phyloP scores from a whole-genome alignment of 2,113 vertebrate genomes.

The Ictalurus furcatus region DNA sequence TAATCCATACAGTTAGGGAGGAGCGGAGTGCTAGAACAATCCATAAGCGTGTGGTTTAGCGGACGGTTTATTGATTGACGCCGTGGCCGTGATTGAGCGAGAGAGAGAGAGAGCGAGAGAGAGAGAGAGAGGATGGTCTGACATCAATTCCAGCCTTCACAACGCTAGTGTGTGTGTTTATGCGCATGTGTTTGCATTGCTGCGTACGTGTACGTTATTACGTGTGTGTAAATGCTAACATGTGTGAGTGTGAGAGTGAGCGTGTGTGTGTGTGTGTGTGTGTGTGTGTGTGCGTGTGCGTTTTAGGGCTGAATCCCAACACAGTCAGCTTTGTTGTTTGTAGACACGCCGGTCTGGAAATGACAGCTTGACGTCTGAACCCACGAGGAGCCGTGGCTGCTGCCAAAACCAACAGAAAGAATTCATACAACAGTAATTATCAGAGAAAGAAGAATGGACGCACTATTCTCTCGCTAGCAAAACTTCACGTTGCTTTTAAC shows the following conservation, averaged over 20 bases:
- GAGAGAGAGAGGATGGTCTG: not conserved
- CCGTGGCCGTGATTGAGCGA: slow-evolving; percentile 5
- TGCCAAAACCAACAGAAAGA: slow-evolving; percentile 52
- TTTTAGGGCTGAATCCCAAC: slow-evolving; percentile 9
- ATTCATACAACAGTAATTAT: slow-evolving; percentile 45
- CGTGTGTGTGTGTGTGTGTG: slow-evolving; percentile 19
- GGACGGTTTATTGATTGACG: slow-evolving; percentile 37
- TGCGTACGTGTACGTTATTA: not conserved
- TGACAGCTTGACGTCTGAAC: slow-evolving; percentile 47
- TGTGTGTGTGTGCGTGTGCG: not conserved
- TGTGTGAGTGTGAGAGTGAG: slow-evolving; percentile 13
- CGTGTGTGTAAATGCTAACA: not conserved
- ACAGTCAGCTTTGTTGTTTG: slow-evolving; percentile 38
- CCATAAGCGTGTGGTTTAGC: slow-evolving; percentile 20
- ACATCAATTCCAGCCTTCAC: not conserved
- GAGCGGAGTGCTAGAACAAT: not conserved
- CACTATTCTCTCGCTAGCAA: slow-evolving; percentile 25
- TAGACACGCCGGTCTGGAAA: slow-evolving; percentile 47
- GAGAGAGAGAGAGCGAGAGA: not conserved
- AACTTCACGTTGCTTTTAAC: not conserved
- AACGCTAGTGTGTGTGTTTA: not conserved
- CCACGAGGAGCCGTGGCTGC: slow-evolving; percentile 40
- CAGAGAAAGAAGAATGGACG: slow-evolving; percentile 41
- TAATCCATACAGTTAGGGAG: slow-evolving; percentile 1
- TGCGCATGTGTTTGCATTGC: slow-evolving; percentile 17